Evolutionary conservation across 2,888 invertebrate genomes (phyloP).

Genomic region (Ganaspis brasiliensis): DNA sequence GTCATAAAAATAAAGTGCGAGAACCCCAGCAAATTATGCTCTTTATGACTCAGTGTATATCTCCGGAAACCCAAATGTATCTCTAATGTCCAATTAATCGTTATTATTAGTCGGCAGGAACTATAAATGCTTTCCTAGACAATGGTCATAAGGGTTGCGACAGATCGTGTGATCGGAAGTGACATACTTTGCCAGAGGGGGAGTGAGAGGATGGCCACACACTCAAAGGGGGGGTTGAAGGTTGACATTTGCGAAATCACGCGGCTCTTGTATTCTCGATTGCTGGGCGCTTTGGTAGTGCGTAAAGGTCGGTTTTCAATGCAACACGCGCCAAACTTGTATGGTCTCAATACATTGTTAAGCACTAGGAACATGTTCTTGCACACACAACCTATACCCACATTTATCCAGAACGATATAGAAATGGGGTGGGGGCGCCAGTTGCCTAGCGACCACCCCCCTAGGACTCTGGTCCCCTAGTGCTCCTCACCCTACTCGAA

Average conservation of each 20-base stretch:
- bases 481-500: slow-evolving; percentile 16
- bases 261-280: slow-evolving; percentile 6
- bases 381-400: background rate
- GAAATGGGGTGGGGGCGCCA: slow-evolving; percentile 20
- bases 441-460: slow-evolving; percentile 39
- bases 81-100: no score
- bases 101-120: no score
- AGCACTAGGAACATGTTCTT: background rate
- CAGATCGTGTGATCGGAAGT: background rate
- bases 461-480: slow-evolving; percentile 20
- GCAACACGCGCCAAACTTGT: background rate
- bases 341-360: slow-evolving; percentile 20
- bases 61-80: no score
- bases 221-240: background rate
- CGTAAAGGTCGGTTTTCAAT: slow-evolving; percentile 27
- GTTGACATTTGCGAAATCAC: slow-evolving; percentile 29
- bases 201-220: background rate
- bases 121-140: background rate
- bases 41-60: no score
- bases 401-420: background rate
- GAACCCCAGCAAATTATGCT: no score
- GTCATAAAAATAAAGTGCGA: no score
- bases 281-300: slow-evolving; percentile 3
- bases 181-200: background rate
- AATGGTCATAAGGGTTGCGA: slow-evolving; percentile 3